Percentiles rank a stretch among this genome's conserved stretches.
Evolutionary conservation across 2,113 vertebrate species (phyloP).

Genomic region (Hyla sarda): DNA sequence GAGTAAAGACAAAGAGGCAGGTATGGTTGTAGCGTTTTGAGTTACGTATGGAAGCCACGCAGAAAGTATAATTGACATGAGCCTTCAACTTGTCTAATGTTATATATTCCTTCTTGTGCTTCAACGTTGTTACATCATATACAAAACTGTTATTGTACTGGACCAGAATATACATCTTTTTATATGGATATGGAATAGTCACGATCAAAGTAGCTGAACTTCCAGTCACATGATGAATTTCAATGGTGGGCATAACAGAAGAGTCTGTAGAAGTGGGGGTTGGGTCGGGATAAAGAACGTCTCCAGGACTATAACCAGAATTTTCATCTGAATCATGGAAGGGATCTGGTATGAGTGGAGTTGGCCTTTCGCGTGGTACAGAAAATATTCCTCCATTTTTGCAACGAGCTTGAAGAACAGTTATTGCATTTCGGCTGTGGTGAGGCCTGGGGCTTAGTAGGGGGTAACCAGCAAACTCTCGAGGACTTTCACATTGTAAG

Average conservation of each 20-base stretch:
- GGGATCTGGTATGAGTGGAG: slow-evolving; percentile 79
- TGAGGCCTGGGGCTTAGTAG: slow-evolving; percentile 87
- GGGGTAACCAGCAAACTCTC: slow-evolving; percentile 87
- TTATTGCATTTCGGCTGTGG: slow-evolving; percentile 89
- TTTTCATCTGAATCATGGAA: slow-evolving; percentile 81
- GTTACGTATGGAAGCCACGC: slow-evolving; percentile 91
- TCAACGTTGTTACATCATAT: slow-evolving; percentile 88
- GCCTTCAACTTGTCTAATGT: slow-evolving; percentile 84
- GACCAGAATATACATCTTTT: slow-evolving; percentile 95
- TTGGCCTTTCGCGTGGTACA: slow-evolving; percentile 80
- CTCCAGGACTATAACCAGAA: slow-evolving; percentile 87
- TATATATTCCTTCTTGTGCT: slow-evolving; percentile 86
- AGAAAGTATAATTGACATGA: slow-evolving; percentile 93
- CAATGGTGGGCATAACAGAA: slow-evolving; percentile 84
- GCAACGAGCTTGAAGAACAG: slow-evolving; percentile 87
- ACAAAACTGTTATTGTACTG: slow-evolving; percentile 89
- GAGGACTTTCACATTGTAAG: slow-evolving; percentile 92
- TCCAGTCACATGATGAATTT: slow-evolving; percentile 84
- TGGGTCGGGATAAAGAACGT: slow-evolving; percentile 82
- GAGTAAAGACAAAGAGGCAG: slow-evolving; percentile 89
- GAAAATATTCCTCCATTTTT: slow-evolving; percentile 83
- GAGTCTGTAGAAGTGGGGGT: slow-evolving; percentile 73
- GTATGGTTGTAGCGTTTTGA: slow-evolving; percentile 95
- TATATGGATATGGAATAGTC: slow-evolving; percentile 91
- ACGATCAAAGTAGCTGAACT: slow-evolving; percentile 86